Percentiles rank a stretch among this genome's conserved stretches.
phyloP scores from a whole-genome alignment of 2,113 vertebrate species.

The Gorilla gorilla region DNA sequence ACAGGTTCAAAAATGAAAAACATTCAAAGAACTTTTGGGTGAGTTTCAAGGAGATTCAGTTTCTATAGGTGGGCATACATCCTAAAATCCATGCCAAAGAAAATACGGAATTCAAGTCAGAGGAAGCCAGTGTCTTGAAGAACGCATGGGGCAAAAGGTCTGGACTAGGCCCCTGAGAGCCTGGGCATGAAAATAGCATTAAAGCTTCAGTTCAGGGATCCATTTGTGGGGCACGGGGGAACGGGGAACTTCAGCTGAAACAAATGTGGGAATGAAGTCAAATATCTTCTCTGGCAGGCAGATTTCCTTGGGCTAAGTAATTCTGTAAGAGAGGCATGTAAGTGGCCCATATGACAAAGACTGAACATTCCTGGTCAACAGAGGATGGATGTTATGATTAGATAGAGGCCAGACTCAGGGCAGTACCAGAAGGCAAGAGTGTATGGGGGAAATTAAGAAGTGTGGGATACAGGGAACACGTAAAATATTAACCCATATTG shows the following conservation, averaged over 20 bases:
- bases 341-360: not conserved
- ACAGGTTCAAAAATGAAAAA: not conserved
- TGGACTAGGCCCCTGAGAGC: not conserved
- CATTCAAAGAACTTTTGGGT: not conserved
- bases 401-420: not conserved
- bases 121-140: not conserved
- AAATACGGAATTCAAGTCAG: not conserved
- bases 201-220: not conserved
- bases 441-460: not conserved
- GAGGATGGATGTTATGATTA: not conserved
- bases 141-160: not conserved
- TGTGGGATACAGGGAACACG: not conserved
- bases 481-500: not conserved
- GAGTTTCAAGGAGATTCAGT: not conserved
- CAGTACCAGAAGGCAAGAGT: not conserved
- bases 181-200: not conserved
- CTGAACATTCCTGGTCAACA: not conserved
- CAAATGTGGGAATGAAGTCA: not conserved
- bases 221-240: fast-evolving
- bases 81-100: not conserved
- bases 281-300: not conserved
- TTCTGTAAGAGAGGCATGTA: not conserved
- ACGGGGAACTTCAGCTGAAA: not conserved
- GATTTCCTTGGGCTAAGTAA: not conserved
- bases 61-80: not conserved